phyloP scores from a whole-genome alignment of 2,888 invertebrate genomes.

The Sussaba pulchella region DNA sequence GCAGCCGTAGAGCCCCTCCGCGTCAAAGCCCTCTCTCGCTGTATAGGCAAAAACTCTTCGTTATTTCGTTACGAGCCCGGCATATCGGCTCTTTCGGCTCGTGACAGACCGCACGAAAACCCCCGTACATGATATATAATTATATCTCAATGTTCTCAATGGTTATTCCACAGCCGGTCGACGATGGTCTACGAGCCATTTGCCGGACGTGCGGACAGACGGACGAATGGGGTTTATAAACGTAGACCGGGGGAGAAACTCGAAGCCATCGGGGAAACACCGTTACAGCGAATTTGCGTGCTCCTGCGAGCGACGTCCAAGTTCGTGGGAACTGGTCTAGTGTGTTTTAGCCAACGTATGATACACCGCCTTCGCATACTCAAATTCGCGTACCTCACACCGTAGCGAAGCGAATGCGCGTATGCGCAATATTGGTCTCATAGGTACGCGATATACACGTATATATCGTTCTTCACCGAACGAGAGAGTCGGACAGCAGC shows the following conservation, averaged over 20 bases:
- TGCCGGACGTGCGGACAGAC: neutral
- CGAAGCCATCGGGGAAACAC: conserved; percentile 67
- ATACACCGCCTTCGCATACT: neutral
- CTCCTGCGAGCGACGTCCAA: conserved; percentile 66
- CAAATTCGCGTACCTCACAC: conserved; percentile 1
- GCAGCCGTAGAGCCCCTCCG: conserved; percentile 60
- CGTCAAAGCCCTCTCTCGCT: conserved; percentile 35
- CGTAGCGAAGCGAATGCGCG: neutral
- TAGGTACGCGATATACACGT: conserved; percentile 28
- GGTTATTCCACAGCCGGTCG: neutral
- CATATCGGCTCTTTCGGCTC: neutral
- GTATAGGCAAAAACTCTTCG: conserved; percentile 34
- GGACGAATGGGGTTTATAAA: conserved; percentile 21
- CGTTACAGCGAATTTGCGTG: conserved; percentile 79
- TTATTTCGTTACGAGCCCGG: conserved; percentile 36
- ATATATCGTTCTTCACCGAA: conserved; percentile 35
- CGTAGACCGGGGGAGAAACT: conserved; percentile 2
- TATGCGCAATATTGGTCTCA: too few relatives aligned
- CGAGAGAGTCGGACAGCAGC: conserved; percentile 50
- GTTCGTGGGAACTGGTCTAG: conserved; percentile 83
- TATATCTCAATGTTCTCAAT: conserved; percentile 31
- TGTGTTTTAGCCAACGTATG: conserved; percentile 71
- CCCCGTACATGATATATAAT: conserved; percentile 33
- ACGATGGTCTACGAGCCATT: conserved; percentile 14
- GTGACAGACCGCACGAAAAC: conserved; percentile 36